Evolutionary conservation across 2,113 vertebrate species (phyloP).

Genomic region (Bos javanicus): DNA sequence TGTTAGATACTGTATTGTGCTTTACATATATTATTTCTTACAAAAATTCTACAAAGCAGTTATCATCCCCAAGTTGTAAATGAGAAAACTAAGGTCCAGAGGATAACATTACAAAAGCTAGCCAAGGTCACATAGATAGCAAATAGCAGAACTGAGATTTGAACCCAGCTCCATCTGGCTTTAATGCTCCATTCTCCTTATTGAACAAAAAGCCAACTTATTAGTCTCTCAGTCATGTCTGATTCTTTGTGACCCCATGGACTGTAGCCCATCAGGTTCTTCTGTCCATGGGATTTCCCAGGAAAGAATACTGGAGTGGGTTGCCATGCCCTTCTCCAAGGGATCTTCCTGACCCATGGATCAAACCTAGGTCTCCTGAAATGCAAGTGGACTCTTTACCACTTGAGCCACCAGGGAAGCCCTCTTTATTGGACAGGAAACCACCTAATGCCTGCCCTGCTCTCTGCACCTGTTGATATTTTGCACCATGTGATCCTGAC

Average conservation of each 20-base stretch:
- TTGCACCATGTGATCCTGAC: not conserved
- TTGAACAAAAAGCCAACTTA: not conserved
- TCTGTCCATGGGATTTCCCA: not conserved
- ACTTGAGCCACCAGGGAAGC: not conserved
- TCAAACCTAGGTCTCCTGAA: not conserved
- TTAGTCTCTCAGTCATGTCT: not conserved
- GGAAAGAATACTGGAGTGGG: not conserved
- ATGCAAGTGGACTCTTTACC: not conserved
- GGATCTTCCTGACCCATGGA: not conserved
- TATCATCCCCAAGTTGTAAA: not conserved
- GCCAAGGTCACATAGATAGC: not conserved
- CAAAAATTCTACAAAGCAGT: not conserved
- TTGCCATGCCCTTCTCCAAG: not conserved
- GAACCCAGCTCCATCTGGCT: not conserved
- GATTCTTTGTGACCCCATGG: not conserved
- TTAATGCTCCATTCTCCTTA: not conserved
- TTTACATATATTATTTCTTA: not conserved
- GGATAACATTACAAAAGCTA: not conserved
- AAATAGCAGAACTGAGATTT: not conserved
- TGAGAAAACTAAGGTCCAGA: not conserved
- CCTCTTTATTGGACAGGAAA: not conserved
- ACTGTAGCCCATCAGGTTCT: not conserved
- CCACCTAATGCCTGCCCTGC: not conserved
- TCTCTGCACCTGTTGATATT: not conserved
- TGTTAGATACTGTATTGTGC: not conserved